Evolutionary conservation across 2,113 vertebrate species (phyloP).

Genomic region (Corythoichthys intestinalis): DNA sequence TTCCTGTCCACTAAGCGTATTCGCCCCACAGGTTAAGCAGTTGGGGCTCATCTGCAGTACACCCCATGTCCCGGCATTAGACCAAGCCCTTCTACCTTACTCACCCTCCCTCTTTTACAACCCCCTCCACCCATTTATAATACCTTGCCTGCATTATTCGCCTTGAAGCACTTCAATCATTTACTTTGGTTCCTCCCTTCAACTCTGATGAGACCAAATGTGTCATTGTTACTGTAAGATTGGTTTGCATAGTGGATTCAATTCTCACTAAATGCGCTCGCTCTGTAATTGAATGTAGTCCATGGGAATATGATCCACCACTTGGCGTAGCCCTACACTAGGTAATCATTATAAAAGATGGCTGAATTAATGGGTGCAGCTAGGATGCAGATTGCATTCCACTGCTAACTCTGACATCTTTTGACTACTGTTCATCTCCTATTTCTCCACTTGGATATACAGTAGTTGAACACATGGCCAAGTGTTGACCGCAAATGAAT

Average conservation of each 20-base stretch:
- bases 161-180: background rate
- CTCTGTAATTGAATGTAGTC: too few relatives aligned
- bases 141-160: background rate
- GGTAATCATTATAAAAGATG: too few relatives aligned
- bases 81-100: constrained; percentile 30
- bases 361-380: too few relatives aligned
- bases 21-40: constrained; percentile 14
- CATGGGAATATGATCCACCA: too few relatives aligned
- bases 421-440: background rate
- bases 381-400: too few relatives aligned
- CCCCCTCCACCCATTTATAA: background rate
- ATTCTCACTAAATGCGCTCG: too few relatives aligned
- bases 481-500: background rate
- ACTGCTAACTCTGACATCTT: background rate
- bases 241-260: too few relatives aligned
- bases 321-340: too few relatives aligned
- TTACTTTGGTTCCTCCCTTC: background rate
- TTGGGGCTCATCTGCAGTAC: constrained; percentile 54
- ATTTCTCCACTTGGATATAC: background rate
- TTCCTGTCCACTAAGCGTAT: constrained; percentile 53
- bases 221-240: too few relatives aligned
- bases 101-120: constrained; percentile 5
- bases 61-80: constrained; percentile 35
- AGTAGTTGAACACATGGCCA: background rate
- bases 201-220: too few relatives aligned